Base-by-base conservation (phyloP, 2,888 invertebrate species). In the Anodontia alba region DNA sequence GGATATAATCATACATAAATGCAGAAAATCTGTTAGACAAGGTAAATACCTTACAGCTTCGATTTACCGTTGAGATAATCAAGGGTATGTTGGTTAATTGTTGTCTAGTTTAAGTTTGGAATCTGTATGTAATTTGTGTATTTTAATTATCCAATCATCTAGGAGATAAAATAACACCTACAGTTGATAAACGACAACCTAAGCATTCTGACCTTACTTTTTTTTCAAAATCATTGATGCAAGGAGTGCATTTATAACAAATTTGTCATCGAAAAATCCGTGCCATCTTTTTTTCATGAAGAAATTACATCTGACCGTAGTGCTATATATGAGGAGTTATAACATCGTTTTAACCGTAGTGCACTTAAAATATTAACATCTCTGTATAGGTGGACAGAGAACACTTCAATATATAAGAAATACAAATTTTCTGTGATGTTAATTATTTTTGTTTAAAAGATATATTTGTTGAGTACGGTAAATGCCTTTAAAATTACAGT, bases 351-450 rank as follows among this genome's bases (percentile, higher is more conserved):
- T 33, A 62, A 62, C 62, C 62, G 20, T 62, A 62, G 62, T 62
- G 62, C 62, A 33, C 62, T 62, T 62, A 62, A 62, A 62, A 29
- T 57, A 62, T 33, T 33, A 33, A 8, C 3, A 33, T 8, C 62
- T 62, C 62, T 62, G 62, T 31, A 5, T 26, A 57, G 23, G 62
- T 1, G 33, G 33, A 20, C 62, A 62, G 62, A 62, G 62, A 62
- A 33, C 33, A n/a, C 20, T 62, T 62, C 33, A 62, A 7, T n/a
- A 54, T 62, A 33, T 17, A 33, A 10, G 5, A 23, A 54, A 26
- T 54, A 20, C 29, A 51, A 17, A 33, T 62, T 62, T 62, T 62
- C 62, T 62, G 62, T 62, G 62, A 62, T 62, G 57, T 33, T 62
- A 1, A 57, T 57, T 26, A 57, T 57, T 8, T 57, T 38, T 54